Evolutionary conservation across 64 coral and sea anemone genomes (phyloP).

Genomic region (Actinia tenebrosa): DNA sequence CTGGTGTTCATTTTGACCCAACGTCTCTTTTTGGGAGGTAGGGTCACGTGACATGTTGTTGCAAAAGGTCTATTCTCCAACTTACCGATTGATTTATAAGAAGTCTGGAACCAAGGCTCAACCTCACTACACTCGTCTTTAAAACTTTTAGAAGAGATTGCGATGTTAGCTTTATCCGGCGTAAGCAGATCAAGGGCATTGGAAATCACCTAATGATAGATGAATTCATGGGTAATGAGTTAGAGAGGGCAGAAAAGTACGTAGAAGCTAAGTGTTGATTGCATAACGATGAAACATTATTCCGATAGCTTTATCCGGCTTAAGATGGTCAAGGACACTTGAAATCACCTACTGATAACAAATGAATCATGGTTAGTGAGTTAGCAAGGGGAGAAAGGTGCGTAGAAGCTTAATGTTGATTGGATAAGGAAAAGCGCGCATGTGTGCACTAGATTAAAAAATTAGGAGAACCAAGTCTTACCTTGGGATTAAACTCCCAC

Average conservation of each 20-base stretch:
- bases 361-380: not conserved
- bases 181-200: constrained; percentile 48
- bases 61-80: too few species aligned
- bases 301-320: constrained; percentile 51
- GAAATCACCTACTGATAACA: constrained; percentile 50
- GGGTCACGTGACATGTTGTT: too few species aligned
- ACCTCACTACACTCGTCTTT: constrained; percentile 66
- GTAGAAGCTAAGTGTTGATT: not conserved
- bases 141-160: constrained; percentile 63
- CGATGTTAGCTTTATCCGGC: constrained; percentile 71
- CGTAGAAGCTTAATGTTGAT: not conserved
- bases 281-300: too few species aligned
- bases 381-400: not conserved
- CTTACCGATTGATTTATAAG: constrained; percentile 62
- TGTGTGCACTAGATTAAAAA: too few species aligned
- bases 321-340: constrained; percentile 50
- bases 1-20: too few species aligned
- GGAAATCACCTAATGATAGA: constrained; percentile 46
- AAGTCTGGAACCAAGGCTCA: constrained; percentile 78
- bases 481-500: constrained; percentile 89
- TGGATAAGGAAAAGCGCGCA: too few species aligned
- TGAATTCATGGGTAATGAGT: not conserved
- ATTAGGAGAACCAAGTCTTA: not conserved
- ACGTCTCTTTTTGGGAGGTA: too few species aligned
- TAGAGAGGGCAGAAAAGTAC: not conserved